Conservation (phyloP, 1,140 invertebrate genomes). For the Drosophila auraria region DNA sequence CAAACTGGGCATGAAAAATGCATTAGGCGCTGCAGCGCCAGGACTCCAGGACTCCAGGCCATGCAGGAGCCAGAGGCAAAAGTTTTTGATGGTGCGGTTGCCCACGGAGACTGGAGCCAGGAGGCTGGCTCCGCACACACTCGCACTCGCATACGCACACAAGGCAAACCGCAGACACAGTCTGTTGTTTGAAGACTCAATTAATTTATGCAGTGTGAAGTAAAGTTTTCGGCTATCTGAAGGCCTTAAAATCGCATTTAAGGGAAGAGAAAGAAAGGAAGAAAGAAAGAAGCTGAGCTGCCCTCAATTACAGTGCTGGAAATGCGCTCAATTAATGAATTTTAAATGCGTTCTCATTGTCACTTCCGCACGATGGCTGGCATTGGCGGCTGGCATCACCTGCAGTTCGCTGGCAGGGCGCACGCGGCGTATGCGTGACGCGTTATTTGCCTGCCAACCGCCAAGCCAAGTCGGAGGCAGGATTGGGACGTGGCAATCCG, state of each 20-base stretch:
- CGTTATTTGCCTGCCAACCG: slow-evolving; percentile 76
- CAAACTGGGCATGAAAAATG: slow-evolving; percentile 68
- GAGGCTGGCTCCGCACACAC: slow-evolving; percentile 6
- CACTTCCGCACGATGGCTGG: slow-evolving; percentile 35
- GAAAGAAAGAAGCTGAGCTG: slow-evolving; percentile 20
- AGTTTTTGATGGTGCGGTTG: slow-evolving; percentile 73
- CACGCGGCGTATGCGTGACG: slow-evolving; percentile 69
- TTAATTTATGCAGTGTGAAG: slow-evolving; percentile 80
- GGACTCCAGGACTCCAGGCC: slow-evolving; percentile 3
- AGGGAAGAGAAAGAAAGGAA: background rate
- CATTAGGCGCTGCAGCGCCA: slow-evolving; percentile 55
- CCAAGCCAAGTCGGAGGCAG: slow-evolving; percentile 32
- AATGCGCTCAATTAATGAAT: slow-evolving; percentile 81
- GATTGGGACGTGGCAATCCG: slow-evolving; percentile 33
- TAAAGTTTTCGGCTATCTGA: slow-evolving; percentile 46
- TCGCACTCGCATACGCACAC: background rate
- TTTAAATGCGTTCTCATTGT: slow-evolving; percentile 79
- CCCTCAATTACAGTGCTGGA: slow-evolving; percentile 52
- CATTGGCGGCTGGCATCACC: background rate
- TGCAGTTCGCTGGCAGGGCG: slow-evolving; percentile 10
- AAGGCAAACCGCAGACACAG: slow-evolving; percentile 45
- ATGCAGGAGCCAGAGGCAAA: slow-evolving; percentile 28
- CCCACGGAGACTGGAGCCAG: slow-evolving; percentile 40
- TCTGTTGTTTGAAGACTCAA: slow-evolving; percentile 64
- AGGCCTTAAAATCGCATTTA: slow-evolving; percentile 43